A percentile compares a stretch with the other conserved stretches of the same genome.
Evolutionary conservation across 2,113 vertebrate species (phyloP).

Genomic region (Anarhynchus alexandrinus): DNA sequence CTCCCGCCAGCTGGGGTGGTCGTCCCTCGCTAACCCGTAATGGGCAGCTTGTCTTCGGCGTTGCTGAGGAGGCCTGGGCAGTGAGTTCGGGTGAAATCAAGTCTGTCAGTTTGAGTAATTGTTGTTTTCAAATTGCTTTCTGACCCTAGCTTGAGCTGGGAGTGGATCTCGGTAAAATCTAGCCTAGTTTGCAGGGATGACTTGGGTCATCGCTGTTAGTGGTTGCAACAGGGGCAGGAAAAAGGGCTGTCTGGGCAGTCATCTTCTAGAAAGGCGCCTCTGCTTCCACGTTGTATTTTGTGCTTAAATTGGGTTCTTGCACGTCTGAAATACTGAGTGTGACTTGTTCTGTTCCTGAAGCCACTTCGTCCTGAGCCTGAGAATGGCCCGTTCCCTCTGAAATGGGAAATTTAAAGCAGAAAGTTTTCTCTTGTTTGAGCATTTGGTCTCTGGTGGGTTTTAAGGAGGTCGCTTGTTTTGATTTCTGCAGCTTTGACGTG

Average conservation of each 20-base stretch:
- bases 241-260: not conserved
- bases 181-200: not conserved
- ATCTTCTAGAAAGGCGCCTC: not conserved
- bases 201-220: not conserved
- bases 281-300: not conserved
- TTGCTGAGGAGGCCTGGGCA: not conserved
- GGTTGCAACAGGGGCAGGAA: not conserved
- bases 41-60: accelerated
- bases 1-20: accelerated
- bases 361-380: not conserved
- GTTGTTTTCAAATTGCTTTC: not conserved
- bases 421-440: not conserved
- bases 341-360: not conserved
- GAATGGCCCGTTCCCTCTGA: accelerated
- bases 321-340: not conserved
- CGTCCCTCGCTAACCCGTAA: accelerated
- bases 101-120: not conserved
- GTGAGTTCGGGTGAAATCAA: accelerated
- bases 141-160: not conserved
- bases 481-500: conserved; percentile 82
- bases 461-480: not conserved
- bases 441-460: not conserved
- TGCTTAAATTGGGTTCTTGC: not conserved
- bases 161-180: accelerated
- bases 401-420: not conserved